These are phyloP conservation scores for Sebastes steindachneri DNA, from an alignment of 2,797 vertebrate genomes.

Conservation along the genomic window DNA sequence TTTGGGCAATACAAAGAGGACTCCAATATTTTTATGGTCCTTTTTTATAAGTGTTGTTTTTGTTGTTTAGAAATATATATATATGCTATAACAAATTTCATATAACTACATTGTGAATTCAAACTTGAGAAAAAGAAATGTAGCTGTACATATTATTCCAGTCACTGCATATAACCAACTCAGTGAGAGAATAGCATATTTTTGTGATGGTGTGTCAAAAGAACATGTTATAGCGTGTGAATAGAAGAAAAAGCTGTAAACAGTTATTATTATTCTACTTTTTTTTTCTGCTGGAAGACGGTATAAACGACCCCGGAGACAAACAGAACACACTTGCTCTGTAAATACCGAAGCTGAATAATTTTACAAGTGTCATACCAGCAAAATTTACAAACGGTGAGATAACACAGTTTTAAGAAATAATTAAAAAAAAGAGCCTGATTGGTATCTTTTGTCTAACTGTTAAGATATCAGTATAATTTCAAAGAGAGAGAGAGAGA, in stretches of 20 bases:
- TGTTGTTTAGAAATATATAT: constrained; percentile 91
- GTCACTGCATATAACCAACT: constrained; percentile 96
- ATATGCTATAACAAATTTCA: constrained; percentile 86
- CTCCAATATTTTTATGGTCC: constrained; percentile 93
- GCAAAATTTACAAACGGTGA: constrained; percentile 85
- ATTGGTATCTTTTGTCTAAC: constrained; percentile 80
- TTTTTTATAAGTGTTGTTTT: constrained; percentile 98
- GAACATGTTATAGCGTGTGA: constrained; percentile 89
- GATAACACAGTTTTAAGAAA: constrained; percentile 82
- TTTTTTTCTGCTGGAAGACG: constrained; percentile 80
- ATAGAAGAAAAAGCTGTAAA: constrained; percentile 83
- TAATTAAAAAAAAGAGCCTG: constrained; percentile 51
- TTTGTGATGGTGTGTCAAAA: constrained; percentile 94
- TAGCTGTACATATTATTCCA: constrained; percentile 98
- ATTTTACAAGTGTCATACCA: constrained; percentile 90
- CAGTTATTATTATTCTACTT: constrained; percentile 73
- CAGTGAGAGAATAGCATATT: constrained; percentile 94
- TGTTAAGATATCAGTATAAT: constrained; percentile 63
- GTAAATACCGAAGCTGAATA: constrained; percentile 86
- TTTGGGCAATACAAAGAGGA: constrained; percentile 99
- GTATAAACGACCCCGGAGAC: constrained; percentile 77
- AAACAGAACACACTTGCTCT: constrained; percentile 78
- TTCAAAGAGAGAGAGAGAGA: constrained; percentile 51
- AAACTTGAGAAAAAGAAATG: constrained; percentile 88
- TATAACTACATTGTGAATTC: constrained; percentile 90